These are phyloP conservation scores for Podabrus alpinus DNA, from an alignment of 2,888 invertebrate genomes.

Conservation along the genomic window DNA sequence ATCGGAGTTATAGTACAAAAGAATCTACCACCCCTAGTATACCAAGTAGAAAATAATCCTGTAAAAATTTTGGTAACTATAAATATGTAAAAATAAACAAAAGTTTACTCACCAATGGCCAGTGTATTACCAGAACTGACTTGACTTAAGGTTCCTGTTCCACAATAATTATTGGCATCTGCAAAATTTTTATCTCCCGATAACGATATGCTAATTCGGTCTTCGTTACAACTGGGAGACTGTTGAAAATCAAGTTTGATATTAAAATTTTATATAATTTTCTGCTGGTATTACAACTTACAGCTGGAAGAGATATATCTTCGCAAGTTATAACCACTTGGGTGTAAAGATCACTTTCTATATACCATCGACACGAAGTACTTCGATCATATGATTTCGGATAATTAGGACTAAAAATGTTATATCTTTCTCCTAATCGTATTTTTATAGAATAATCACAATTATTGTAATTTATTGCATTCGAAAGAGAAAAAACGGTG, in stretches of 20 bases:
- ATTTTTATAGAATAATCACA: conserved; percentile 58
- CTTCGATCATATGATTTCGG: conserved; percentile 53
- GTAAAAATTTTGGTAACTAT: not conserved
- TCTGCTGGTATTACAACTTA: conserved; percentile 42
- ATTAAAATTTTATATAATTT: not conserved
- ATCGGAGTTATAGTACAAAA: conserved; percentile 53
- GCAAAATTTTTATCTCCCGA: conserved; percentile 56
- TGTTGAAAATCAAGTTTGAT: conserved; percentile 43
- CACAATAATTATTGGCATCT: conserved; percentile 61
- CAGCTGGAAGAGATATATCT: conserved; percentile 57
- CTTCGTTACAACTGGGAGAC: conserved; percentile 56
- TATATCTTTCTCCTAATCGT: conserved; percentile 50
- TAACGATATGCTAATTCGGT: conserved; percentile 59
- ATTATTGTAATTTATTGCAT: conserved; percentile 47
- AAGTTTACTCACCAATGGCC: conserved; percentile 42
- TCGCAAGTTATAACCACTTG: conserved; percentile 58
- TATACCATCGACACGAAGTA: conserved; percentile 60
- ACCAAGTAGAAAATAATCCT: conserved; percentile 52
- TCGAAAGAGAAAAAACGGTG: conserved; percentile 43
- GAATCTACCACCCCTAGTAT: conserved; percentile 58
- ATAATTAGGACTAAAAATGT: conserved; percentile 59
- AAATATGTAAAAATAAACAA: not conserved
- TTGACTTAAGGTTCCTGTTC: conserved; percentile 51
- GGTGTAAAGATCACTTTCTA: conserved; percentile 53
- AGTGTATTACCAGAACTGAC: conserved; percentile 44